Evolutionary conservation across 64 coral and sea anemone genomes (phyloP).

Genomic region (Montipora sp.): DNA sequence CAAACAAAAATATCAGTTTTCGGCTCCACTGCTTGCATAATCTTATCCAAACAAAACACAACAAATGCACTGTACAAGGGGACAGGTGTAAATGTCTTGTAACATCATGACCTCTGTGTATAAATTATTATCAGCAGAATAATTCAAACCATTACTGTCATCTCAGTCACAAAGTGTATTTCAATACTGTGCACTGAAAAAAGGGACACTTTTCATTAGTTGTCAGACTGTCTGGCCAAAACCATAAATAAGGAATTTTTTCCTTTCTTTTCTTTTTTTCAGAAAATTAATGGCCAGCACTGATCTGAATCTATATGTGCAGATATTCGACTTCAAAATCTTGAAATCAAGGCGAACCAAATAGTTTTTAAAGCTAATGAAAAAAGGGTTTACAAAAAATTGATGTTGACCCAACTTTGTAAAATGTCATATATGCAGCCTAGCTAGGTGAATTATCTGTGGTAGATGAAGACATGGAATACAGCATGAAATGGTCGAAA

Average conservation of each 20-base stretch:
- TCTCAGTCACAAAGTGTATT: neutral
- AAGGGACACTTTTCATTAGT: neutral
- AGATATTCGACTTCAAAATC: neutral
- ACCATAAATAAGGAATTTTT: neutral
- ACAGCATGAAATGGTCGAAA: no score
- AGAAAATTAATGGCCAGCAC: neutral
- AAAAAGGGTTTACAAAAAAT: neutral
- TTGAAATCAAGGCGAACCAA: neutral
- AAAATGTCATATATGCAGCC: neutral
- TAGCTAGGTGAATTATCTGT: no score
- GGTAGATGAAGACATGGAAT: no score
- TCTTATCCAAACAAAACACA: constrained; percentile 13
- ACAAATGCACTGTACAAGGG: neutral
- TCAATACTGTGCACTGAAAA: neutral
- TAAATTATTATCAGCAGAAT: constrained; percentile 21
- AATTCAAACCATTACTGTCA: neutral
- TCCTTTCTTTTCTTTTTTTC: neutral
- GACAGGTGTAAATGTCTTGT: neutral
- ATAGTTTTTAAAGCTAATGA: neutral
- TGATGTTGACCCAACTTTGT: neutral
- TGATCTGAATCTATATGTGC: neutral
- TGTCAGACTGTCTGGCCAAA: neutral
- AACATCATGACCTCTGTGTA: constrained; percentile 10
- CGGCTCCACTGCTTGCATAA: neutral
- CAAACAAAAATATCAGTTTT: constrained; percentile 17